Evolutionary conservation across 1,140 invertebrate species (phyloP).

Genomic region (Latrodectus geometricus): DNA sequence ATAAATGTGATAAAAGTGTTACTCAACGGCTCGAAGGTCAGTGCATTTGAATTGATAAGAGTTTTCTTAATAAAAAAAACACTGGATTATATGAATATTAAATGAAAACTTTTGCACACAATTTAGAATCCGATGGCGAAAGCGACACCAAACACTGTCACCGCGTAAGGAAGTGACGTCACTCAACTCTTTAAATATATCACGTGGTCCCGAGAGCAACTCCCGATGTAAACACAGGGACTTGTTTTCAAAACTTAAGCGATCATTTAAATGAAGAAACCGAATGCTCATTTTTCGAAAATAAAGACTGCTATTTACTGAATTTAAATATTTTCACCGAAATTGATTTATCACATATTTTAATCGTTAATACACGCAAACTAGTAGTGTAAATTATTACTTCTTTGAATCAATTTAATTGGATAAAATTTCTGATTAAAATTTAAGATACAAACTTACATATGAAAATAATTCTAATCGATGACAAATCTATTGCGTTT

Average conservation of each 20-base stretch:
- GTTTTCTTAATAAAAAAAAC: not conserved
- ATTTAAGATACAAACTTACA: not conserved
- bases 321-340: not conserved
- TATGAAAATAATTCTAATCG: not conserved
- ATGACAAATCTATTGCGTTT: not conserved
- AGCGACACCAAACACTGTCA: too few species aligned
- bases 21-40: not conserved
- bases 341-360: not conserved
- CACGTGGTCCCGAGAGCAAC: not conserved
- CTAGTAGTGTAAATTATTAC: not conserved
- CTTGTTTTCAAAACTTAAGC: too few species aligned
- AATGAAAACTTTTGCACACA: not conserved
- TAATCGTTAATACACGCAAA: not conserved
- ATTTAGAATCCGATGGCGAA: not conserved
- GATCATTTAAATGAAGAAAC: too few species aligned
- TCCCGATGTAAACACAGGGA: not conserved
- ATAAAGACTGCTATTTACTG: too few species aligned
- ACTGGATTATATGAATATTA: not conserved
- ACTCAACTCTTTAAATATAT: too few species aligned
- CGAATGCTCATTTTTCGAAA: too few species aligned
- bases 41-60: not conserved
- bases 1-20: not conserved
- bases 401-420: too few species aligned
- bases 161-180: too few species aligned
- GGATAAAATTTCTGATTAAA: not conserved